phyloP scores from a whole-genome alignment of 2,888 invertebrate species.

The Apeira syringaria region DNA sequence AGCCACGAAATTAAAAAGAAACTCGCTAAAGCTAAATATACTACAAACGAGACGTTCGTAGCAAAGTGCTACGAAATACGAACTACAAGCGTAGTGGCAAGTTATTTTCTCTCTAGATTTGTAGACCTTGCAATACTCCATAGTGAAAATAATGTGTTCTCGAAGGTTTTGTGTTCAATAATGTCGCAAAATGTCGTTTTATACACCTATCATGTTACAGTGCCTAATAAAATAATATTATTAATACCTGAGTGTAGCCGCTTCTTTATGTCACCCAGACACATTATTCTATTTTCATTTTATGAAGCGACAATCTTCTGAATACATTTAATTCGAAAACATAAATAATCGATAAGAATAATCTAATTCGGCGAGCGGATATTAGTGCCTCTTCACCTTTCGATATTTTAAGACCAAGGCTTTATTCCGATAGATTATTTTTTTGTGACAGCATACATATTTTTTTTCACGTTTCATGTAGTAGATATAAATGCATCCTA shows the following conservation, averaged over 20 bases:
- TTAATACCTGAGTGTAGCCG: constrained; percentile 8
- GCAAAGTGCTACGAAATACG: constrained; percentile 16
- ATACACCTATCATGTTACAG: constrained; percentile 10
- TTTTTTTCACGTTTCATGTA: no score
- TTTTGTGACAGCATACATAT: no score
- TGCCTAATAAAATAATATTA: constrained; percentile 15
- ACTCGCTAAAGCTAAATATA: constrained; percentile 3
- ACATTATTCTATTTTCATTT: constrained; percentile 19
- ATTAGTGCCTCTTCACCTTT: no score
- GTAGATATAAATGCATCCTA: no score
- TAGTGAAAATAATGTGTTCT: background rate
- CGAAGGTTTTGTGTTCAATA: constrained; percentile 3
- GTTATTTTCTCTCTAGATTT: constrained; percentile 1
- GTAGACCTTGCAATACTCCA: background rate
- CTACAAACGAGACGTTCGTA: constrained; percentile 11
- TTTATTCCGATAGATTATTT: no score
- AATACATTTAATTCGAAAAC: no score
- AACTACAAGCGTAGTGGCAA: constrained; percentile 1
- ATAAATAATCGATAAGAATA: no score
- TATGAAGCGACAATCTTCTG: constrained; percentile 4
- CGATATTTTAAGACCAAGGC: no score
- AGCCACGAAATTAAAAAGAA: constrained; percentile 23
- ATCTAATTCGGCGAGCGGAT: no score
- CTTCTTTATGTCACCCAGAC: constrained; percentile 9
- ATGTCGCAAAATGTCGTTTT: constrained; percentile 1